A percentile compares a stretch with the other conserved stretches of the same genome.
phyloP scores from a whole-genome alignment of 2,888 invertebrate species.

The Drosophila mettleri region DNA sequence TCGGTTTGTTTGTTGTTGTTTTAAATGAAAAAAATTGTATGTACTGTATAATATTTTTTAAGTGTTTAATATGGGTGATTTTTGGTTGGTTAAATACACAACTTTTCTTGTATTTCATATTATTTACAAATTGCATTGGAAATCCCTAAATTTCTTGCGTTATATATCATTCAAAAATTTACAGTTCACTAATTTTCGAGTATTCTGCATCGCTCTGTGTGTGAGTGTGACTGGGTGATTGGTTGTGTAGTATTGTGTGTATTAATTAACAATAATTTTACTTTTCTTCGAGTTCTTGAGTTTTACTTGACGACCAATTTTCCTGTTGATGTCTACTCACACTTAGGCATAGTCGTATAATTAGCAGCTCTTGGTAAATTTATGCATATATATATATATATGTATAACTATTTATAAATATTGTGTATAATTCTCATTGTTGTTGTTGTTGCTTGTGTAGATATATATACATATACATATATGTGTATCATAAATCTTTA shows the following conservation, averaged over 20 bases:
- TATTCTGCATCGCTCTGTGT: conserved; percentile 13
- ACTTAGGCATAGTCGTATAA: conserved; percentile 38
- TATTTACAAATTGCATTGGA: conserved; percentile 58
- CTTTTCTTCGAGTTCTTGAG: conserved; percentile 24
- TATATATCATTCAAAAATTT: conserved; percentile 34
- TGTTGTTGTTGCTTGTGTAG: conserved; percentile 32
- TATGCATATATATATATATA: conserved; percentile 19
- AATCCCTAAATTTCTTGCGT: conserved; percentile 47
- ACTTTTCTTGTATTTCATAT: conserved; percentile 22
- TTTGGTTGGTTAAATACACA: conserved; percentile 25
- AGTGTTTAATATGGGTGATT: conserved; percentile 32
- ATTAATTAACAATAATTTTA: conserved; percentile 44
- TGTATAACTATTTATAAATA: conserved; percentile 58
- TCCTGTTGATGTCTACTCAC: conserved; percentile 21
- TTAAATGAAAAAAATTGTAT: conserved; percentile 75
- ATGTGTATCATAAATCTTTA: conserved; percentile 46
- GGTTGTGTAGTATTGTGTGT: conserved; percentile 7
- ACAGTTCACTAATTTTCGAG: conserved; percentile 38
- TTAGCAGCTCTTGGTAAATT: conserved; percentile 47
- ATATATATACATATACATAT: conserved; percentile 16
- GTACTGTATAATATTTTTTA: conserved; percentile 53
- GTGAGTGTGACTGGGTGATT: conserved; percentile 8
- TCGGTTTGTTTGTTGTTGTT: conserved; percentile 43
- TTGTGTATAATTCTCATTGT: conserved; percentile 49
- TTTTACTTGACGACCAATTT: conserved; percentile 17